phyloP scores from a whole-genome alignment of 2,113 vertebrate species.

The Oncorhynchus nerka region DNA sequence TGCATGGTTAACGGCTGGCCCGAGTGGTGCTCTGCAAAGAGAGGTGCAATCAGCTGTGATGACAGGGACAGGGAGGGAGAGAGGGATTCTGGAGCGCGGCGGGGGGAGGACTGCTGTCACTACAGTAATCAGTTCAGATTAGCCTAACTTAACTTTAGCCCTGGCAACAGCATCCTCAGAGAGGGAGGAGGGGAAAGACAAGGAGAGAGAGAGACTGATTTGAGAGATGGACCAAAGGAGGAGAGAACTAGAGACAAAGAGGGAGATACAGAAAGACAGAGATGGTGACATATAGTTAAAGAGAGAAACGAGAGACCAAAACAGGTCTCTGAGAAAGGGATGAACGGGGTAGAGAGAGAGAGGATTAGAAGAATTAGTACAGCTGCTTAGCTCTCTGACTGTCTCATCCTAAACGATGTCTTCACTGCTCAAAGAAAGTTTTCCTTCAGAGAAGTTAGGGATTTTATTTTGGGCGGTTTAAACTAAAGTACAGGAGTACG shows the following conservation, averaged over 20 bases:
- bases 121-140: conserved; percentile 60
- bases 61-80: conserved; percentile 31
- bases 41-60: conserved; percentile 62
- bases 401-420: too few species aligned
- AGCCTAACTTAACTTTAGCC: conserved; percentile 13
- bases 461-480: too few species aligned
- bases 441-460: too few species aligned
- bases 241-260: too few species aligned
- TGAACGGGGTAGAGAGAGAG: background rate
- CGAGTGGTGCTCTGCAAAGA: conserved; percentile 45
- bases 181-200: background rate
- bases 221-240: too few species aligned
- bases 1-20: conserved; percentile 41
- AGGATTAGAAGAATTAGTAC: background rate
- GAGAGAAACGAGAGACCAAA: background rate
- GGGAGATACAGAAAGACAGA: background rate
- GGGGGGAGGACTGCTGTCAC: conserved; percentile 39
- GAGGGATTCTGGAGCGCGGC: conserved; percentile 32
- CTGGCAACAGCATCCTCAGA: conserved; percentile 15
- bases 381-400: too few species aligned
- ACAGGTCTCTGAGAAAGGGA: background rate
- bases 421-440: too few species aligned
- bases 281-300: background rate
- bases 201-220: too few species aligned
- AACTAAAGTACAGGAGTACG: too few species aligned